Conservation (phyloP, 2,797 vertebrate genomes). For the Streptopelia turtur region DNA sequence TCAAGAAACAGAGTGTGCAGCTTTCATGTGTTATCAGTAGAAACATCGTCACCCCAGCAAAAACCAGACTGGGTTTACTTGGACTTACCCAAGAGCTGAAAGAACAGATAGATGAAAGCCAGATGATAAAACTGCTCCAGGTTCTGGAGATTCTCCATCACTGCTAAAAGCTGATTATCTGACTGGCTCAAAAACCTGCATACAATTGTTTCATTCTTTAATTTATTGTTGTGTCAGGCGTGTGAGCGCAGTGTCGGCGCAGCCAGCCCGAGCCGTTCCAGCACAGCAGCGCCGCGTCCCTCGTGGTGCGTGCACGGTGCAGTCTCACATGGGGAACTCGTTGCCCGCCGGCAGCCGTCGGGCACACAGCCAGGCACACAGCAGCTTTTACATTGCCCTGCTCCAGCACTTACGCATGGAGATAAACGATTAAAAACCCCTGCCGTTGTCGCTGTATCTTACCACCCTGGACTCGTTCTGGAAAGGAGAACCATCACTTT, state of each 20-base stretch:
- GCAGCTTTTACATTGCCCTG: neutral
- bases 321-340: neutral
- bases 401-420: neutral
- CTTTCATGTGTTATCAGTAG: neutral
- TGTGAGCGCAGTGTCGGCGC: neutral
- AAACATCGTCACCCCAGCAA: neutral
- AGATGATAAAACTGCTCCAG: neutral
- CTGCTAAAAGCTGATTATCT: neutral
- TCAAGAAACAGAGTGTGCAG: neutral
- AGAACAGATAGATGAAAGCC: neutral
- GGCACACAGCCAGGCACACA: neutral
- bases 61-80: neutral
- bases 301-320: neutral
- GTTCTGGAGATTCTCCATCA: neutral
- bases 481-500: neutral
- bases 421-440: neutral
- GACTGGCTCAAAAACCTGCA: neutral
- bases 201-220: neutral
- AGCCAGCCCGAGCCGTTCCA: neutral
- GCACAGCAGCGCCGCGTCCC: neutral
- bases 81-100: neutral
- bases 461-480: neutral
- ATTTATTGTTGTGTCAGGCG: neutral
- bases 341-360: rapidly evolving
- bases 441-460: neutral